These are phyloP conservation scores for Zygothrica quintamaculata DNA, from an alignment of 2,888 invertebrate genomes.

Conservation along the genomic window DNA sequence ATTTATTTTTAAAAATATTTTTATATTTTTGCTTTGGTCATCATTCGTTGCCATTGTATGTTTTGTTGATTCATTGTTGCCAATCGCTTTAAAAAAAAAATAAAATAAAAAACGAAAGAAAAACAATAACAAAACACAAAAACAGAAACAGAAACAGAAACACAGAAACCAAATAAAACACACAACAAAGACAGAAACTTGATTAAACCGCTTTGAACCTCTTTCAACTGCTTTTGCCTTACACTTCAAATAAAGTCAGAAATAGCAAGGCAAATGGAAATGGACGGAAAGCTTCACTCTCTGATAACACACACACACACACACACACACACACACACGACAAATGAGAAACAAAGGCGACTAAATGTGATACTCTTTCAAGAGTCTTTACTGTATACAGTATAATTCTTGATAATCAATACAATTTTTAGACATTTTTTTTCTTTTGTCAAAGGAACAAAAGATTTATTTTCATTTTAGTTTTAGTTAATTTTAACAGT, in stretches of 20 bases:
- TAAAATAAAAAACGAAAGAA: conserved; percentile 20
- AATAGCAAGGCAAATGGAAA: conserved; percentile 33
- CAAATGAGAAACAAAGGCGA: not conserved
- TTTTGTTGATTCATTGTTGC: conserved; percentile 42
- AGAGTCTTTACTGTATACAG: not conserved
- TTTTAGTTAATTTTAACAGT: too few relatives aligned
- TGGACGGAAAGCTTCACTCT: conserved; percentile 22
- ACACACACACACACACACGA: not conserved
- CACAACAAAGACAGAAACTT: conserved; percentile 32
- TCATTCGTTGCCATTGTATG: conserved; percentile 23
- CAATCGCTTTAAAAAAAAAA: conserved; percentile 34
- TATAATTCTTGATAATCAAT: conserved; percentile 18
- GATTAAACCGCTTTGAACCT: conserved; percentile 57
- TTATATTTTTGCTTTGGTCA: conserved; percentile 36
- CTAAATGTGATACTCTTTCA: not conserved
- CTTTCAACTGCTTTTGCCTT: conserved; percentile 29
- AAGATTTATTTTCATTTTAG: too few relatives aligned
- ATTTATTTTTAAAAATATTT: too few relatives aligned
- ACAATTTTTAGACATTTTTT: too few relatives aligned
- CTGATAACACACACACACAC: conserved; percentile 33
- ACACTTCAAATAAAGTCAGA: conserved; percentile 41
- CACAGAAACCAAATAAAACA: conserved; percentile 7
- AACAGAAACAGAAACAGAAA: conserved; percentile 4
- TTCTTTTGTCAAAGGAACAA: too few relatives aligned
- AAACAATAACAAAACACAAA: conserved; percentile 25